Conservation (phyloP, 1,140 invertebrate genomes). For the Hydropsyche tenuis region DNA sequence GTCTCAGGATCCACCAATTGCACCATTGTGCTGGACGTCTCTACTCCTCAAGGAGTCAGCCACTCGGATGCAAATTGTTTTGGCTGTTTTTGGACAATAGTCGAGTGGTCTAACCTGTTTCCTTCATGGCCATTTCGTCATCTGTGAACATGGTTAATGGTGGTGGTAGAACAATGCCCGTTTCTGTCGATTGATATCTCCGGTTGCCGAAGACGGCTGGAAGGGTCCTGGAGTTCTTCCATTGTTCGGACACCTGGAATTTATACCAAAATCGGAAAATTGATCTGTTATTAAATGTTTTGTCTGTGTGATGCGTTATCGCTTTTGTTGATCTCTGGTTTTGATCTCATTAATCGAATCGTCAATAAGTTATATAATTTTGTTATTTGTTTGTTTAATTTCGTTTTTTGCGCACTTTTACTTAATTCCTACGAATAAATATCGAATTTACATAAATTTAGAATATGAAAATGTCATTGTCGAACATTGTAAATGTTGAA, state of each 20-base stretch:
- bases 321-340: no score
- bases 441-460: no score
- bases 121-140: conserved; percentile 79
- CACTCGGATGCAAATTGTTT: no score
- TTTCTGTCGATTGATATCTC: conserved; percentile 51
- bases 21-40: no score
- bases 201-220: conserved; percentile 48
- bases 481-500: no score
- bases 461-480: no score
- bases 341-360: neutral
- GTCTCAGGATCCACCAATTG: no score
- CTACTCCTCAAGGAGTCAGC: no score
- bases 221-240: conserved; percentile 53
- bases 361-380: neutral
- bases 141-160: conserved; percentile 75
- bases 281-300: neutral
- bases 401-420: no score
- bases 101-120: conserved; percentile 68
- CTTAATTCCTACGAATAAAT: no score
- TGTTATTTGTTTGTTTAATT: no score
- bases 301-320: neutral
- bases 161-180: conserved; percentile 50
- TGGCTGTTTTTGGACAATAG: no score
- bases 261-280: neutral
- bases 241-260: conserved; percentile 59